Evolutionary conservation across 2,113 vertebrate genomes (phyloP).

Genomic region (Megalops atlanticus): DNA sequence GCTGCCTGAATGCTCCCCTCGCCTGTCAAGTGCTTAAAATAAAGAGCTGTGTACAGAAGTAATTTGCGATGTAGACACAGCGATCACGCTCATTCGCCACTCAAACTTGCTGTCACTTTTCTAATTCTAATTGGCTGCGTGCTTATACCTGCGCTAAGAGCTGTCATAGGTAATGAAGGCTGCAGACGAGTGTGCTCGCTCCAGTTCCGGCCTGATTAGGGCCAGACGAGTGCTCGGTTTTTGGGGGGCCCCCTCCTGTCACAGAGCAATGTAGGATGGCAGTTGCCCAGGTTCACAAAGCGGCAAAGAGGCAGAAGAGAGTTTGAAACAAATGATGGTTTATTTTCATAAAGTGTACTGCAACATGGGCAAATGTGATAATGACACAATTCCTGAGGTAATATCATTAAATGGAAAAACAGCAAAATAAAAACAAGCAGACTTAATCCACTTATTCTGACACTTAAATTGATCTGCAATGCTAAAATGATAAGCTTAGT

Average conservation of each 20-base stretch:
- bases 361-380: too few species aligned
- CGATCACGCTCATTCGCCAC: background rate
- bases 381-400: too few species aligned
- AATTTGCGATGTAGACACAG: background rate
- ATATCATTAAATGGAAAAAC: too few species aligned
- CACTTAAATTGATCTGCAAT: too few species aligned
- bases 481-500: too few species aligned
- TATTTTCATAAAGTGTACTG: too few species aligned
- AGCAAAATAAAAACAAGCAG: background rate
- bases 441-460: too few species aligned
- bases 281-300: background rate
- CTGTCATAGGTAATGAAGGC: background rate
- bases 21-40: background rate
- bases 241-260: background rate
- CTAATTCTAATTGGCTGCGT: constrained; percentile 8
- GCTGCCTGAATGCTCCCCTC: background rate
- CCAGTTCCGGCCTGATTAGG: background rate
- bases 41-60: background rate
- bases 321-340: background rate
- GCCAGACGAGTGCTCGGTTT: background rate
- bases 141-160: background rate
- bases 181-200: background rate
- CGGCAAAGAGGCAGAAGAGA: background rate
- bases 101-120: background rate
- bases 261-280: background rate